Percentiles rank a stretch among this genome's conserved stretches.
phyloP scores from a whole-genome alignment of 2,113 vertebrate species.

The Nothoprocta pentlandii region DNA sequence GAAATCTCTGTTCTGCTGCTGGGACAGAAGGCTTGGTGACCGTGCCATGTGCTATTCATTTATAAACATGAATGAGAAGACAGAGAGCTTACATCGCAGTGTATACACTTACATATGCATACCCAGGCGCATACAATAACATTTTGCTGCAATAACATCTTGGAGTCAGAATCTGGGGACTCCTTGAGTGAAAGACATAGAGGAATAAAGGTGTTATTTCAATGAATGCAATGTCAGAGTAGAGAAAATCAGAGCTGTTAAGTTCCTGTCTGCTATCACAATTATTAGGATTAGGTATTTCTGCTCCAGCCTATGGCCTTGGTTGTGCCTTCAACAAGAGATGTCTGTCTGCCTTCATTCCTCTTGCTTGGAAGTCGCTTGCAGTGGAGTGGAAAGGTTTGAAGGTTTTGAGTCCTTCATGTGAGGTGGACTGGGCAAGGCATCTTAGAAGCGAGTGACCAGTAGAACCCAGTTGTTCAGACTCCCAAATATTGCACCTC shows the following conservation, averaged over 20 bases:
- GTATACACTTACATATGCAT: neutral
- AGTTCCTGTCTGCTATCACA: neutral
- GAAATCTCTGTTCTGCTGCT: neutral
- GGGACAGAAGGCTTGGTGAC: neutral
- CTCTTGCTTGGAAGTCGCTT: neutral
- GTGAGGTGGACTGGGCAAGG: constrained; percentile 30
- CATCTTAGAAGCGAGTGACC: constrained; percentile 19
- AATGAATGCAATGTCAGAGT: neutral
- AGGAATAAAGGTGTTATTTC: neutral
- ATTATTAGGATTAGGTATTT: neutral
- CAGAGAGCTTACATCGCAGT: neutral
- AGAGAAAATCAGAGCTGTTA: neutral
- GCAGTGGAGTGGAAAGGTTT: constrained; percentile 8
- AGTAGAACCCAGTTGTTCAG: neutral
- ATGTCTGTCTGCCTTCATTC: constrained; percentile 6
- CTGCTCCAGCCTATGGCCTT: neutral
- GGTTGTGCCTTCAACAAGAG: neutral
- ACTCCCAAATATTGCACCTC: neutral
- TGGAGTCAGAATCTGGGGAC: neutral
- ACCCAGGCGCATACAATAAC: neutral
- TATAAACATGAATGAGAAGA: too few relatives aligned
- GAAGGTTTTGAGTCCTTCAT: neutral
- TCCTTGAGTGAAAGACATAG: neutral
- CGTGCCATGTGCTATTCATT: neutral
- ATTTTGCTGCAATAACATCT: neutral